Evolutionary conservation across 2,797 vertebrate genomes (phyloP).

Genomic region (Micromesistius poutassou): DNA sequence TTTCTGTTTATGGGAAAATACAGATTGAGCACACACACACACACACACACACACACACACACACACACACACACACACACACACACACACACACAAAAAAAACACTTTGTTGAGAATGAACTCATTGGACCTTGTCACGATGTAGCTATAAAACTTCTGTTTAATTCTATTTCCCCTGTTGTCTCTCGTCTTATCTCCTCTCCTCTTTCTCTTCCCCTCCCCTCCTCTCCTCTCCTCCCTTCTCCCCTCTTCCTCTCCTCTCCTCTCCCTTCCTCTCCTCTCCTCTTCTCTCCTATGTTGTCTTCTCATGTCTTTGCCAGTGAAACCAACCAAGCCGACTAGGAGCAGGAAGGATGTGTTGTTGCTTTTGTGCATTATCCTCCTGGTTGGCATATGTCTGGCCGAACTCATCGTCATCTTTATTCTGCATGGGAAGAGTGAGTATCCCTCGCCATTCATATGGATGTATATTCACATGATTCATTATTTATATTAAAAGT

Average conservation of each 20-base stretch:
- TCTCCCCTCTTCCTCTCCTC: not conserved
- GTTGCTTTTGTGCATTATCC: not conserved
- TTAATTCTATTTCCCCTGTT: not conserved
- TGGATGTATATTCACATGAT: not conserved
- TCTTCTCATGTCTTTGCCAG: not conserved
- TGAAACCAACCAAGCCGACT: not conserved
- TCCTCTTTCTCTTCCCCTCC: not conserved
- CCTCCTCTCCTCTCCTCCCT: not conserved
- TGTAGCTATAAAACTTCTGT: not conserved
- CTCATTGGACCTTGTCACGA: not conserved
- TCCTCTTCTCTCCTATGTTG: not conserved
- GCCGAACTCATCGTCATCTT: not conserved
- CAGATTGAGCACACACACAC: not conserved
- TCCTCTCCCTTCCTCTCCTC: not conserved
- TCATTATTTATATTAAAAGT: not conserved
- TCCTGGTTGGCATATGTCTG: not conserved
- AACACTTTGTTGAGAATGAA: not conserved
- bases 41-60: too few species aligned
- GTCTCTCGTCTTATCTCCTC: too few species aligned
- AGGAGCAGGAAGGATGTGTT: not conserved
- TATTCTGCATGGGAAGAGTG: not conserved
- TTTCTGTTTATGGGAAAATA: not conserved
- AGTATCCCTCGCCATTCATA: not conserved
- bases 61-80: too few species aligned
- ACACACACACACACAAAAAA: not conserved